These are phyloP conservation scores for Sipha maydis DNA, from an alignment of 2,888 invertebrate genomes.

Conservation along the genomic window DNA sequence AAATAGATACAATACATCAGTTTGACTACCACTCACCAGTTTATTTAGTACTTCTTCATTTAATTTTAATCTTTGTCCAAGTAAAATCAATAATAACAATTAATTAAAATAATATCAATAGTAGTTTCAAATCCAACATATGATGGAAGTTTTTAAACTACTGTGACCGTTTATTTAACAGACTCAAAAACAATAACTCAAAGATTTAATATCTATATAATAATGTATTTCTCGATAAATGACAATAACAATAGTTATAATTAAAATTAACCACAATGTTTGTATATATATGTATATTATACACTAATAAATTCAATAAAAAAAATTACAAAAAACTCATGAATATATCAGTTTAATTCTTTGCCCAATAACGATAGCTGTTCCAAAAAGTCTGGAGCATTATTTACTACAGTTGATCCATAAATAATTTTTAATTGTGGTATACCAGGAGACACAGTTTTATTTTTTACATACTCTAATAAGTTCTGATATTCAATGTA, in stretches of 20 bases:
- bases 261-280: conserved; percentile 30
- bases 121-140: too few relatives aligned
- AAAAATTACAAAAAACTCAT: background rate
- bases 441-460: conserved; percentile 65
- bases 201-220: background rate
- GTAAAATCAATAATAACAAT: background rate
- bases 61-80: too few relatives aligned
- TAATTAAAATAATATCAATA: background rate
- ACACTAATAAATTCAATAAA: background rate
- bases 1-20: too few relatives aligned
- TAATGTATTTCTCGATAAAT: conserved; percentile 14
- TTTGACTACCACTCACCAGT: too few relatives aligned
- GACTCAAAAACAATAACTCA: background rate
- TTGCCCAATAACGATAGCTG: conserved; percentile 65
- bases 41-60: too few relatives aligned
- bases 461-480: conserved; percentile 87
- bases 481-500: conserved; percentile 99
- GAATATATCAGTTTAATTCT: conserved; percentile 64
- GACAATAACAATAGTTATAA: conserved; percentile 35
- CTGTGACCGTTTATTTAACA: background rate
- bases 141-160: background rate
- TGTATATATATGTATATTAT: conserved; percentile 17
- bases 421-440: conserved; percentile 85
- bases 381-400: conserved; percentile 92
- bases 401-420: conserved; percentile 93